A percentile compares a stretch with the other conserved stretches of the same genome.
phyloP scores from a whole-genome alignment of 1,140 invertebrate genomes.

The Ceratina japonica region DNA sequence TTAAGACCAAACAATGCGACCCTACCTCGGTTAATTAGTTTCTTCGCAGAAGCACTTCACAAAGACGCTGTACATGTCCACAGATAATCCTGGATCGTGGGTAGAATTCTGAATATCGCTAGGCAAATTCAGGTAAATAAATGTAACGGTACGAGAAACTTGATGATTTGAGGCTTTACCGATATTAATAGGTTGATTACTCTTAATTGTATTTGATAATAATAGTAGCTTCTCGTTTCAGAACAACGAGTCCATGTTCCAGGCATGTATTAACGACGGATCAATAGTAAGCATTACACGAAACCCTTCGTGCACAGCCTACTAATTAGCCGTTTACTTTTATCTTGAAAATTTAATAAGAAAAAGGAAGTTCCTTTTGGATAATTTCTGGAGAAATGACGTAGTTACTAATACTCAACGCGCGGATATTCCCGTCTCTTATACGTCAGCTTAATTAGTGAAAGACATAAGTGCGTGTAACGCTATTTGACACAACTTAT shows the following conservation, averaged over 20 bases:
- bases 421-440: too few species aligned
- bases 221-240: too few species aligned
- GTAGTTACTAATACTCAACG: too few species aligned
- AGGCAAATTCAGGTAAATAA: slow-evolving; percentile 86
- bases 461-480: too few species aligned
- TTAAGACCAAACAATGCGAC: slow-evolving; percentile 92
- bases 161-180: too few species aligned
- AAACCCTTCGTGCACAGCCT: slow-evolving; percentile 80
- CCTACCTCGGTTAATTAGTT: slow-evolving; percentile 91
- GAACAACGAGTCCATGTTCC: slow-evolving; percentile 90
- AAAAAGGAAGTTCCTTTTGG: too few species aligned
- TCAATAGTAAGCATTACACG: slow-evolving; percentile 89
- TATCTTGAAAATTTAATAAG: slow-evolving; percentile 61
- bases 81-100: slow-evolving; percentile 83
- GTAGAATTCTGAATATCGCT: slow-evolving; percentile 86
- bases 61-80: slow-evolving; percentile 89
- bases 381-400: too few species aligned
- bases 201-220: too few species aligned
- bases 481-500: too few species aligned
- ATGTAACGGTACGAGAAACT: not conserved
- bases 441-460: too few species aligned
- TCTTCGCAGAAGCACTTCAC: slow-evolving; percentile 93
- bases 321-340: slow-evolving; percentile 63
- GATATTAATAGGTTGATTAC: slow-evolving; percentile 55
- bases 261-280: slow-evolving; percentile 90